Evolutionary conservation across 37 sponge, comb jelly and placozoan genomes (phyloP).

Genomic region (Tethya wilhelma): DNA sequence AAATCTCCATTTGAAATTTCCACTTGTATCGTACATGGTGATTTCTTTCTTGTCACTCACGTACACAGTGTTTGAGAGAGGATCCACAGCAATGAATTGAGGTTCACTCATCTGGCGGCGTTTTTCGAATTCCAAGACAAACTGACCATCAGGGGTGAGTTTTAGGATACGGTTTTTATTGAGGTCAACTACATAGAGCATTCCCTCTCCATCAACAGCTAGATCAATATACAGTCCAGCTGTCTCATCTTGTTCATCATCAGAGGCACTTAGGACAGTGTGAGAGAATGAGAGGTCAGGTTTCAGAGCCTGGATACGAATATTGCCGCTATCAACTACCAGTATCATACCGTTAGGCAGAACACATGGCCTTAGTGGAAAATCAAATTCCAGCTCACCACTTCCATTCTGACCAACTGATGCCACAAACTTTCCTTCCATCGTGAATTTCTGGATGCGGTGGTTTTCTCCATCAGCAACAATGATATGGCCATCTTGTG

Average conservation of each 20-base stretch:
- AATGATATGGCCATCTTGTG: neutral
- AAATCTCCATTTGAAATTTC: no score
- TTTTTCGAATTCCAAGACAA: neutral
- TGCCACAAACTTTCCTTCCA: conserved; percentile 37
- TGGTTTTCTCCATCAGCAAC: neutral
- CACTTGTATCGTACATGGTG: no score
- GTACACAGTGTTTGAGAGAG: no score
- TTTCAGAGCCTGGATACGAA: conserved; percentile 15
- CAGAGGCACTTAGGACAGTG: neutral
- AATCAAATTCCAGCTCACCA: conserved; percentile 37
- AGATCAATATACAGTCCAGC: neutral
- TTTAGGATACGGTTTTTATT: conserved; percentile 8
- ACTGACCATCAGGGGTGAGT: conserved; percentile 7
- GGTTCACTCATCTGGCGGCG: neutral
- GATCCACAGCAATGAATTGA: no score
- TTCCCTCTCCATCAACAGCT: neutral
- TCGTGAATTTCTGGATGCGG: no score
- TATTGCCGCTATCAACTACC: conserved; percentile 46
- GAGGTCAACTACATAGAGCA: conserved; percentile 4
- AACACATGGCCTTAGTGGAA: conserved; percentile 33
- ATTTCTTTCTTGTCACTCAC: no score
- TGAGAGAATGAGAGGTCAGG: conserved; percentile 2
- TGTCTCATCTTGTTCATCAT: neutral
- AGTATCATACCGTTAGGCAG: neutral
- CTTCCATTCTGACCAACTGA: conserved; percentile 31